Evolutionary conservation across 1,140 invertebrate species (phyloP).

Genomic region (Metopolophium dirhodum): DNA sequence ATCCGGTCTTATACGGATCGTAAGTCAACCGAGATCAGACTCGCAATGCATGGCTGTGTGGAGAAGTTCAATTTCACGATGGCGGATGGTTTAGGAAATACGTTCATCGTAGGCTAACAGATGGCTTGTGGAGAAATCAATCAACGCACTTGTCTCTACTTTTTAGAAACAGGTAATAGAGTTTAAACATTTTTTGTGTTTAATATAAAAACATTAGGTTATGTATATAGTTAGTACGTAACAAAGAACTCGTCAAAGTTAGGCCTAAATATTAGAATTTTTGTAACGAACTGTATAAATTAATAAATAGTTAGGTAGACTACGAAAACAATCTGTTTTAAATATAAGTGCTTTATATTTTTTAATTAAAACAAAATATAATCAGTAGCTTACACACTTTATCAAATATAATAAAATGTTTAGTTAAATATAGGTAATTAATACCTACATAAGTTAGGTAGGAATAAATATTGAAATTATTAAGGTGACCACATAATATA

Average conservation of each 20-base stretch:
- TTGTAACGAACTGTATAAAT: background rate
- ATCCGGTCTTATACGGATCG: background rate
- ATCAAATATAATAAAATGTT: background rate
- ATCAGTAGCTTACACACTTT: background rate
- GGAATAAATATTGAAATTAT: background rate
- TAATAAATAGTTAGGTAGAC: background rate
- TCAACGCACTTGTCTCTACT: background rate
- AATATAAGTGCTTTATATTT: background rate
- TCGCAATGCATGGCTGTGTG: background rate
- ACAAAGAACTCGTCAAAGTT: background rate
- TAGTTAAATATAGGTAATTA: background rate
- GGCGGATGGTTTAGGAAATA: background rate
- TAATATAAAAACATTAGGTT: background rate
- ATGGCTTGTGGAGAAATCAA: background rate
- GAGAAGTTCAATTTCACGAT: background rate
- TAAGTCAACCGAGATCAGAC: background rate
- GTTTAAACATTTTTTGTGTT: background rate
- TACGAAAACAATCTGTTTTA: background rate
- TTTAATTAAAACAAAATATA: background rate
- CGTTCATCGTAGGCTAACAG: background rate
- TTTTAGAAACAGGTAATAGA: background rate
- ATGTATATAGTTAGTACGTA: background rate
- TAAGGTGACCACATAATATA: no score
- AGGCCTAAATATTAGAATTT: background rate
- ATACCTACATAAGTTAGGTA: background rate